Evolutionary conservation across 2,888 invertebrate species (phyloP).

Genomic region (Coelinius sp.): DNA sequence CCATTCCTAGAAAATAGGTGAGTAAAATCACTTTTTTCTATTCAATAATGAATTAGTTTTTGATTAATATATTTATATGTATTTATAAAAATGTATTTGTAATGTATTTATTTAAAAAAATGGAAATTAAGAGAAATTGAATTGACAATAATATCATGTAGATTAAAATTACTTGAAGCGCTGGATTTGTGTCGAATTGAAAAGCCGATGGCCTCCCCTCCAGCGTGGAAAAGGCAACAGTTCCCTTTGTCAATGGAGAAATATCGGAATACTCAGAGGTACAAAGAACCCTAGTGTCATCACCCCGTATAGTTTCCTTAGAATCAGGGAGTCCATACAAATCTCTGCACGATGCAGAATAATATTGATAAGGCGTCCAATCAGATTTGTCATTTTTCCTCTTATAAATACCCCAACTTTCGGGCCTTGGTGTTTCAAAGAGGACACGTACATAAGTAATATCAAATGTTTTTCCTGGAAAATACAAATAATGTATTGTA

Average conservation of each 20-base stretch:
- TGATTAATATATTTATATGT: too few species aligned
- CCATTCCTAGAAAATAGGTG: conserved; percentile 82
- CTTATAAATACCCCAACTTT: conserved; percentile 97
- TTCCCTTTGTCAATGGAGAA: conserved; percentile 93
- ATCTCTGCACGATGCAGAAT: conserved; percentile 92
- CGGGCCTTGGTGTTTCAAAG: conserved; percentile 96
- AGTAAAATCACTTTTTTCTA: conserved; percentile 10
- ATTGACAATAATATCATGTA: neutral
- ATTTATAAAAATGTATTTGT: too few species aligned
- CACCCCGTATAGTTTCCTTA: conserved; percentile 78
- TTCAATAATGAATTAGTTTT: too few species aligned
- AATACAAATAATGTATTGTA: conserved; percentile 12
- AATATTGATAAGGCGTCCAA: conserved; percentile 93
- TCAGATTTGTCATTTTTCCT: conserved; percentile 82
- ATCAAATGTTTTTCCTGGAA: conserved; percentile 93
- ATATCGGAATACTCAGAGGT: conserved; percentile 99
- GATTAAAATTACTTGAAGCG: conserved; percentile 87
- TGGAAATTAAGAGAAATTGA: neutral
- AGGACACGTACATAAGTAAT: conserved; percentile 95
- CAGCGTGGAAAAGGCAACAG: conserved; percentile 94
- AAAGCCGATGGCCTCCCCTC: conserved; percentile 95
- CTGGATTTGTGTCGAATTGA: conserved; percentile 90
- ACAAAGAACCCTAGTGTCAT: conserved; percentile 95
- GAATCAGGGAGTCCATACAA: conserved; percentile 90
- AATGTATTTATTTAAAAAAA: too few species aligned